Evolutionary conservation across 1,140 invertebrate species (phyloP), one percentile per base, ranked within the genome.

Genomic region (Bombus waltoni): DNA sequence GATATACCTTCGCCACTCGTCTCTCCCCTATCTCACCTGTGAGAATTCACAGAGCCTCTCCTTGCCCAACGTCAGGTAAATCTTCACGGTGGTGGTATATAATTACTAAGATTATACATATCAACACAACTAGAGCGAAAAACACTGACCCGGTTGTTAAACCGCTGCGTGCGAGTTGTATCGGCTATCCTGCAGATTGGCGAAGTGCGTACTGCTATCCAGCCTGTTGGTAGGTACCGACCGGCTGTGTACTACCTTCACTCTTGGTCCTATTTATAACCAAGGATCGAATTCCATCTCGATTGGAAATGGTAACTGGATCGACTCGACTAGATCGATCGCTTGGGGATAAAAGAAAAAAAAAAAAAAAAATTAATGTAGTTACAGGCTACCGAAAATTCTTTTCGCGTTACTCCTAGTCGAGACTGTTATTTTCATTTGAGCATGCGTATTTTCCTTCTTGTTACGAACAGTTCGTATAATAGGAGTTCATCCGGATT

Each of bases 51-150:
- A 25, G 35, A 77, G 18, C 9, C 75, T 59, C 9, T 78, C 35
- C n/a, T 25, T 15, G 35, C 6, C 32, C 38, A 59, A 77, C 44
- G 75, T 42, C 75, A 40, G 59, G 62, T 78, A 78, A 78, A 78
- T 78, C 59, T 66, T 78, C 59, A 25, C n/a, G 38, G 57, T 84
- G 80, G 82, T 83, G 87, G 86, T 93, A 92, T 94, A 92, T 94
- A 94, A 93, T 94, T 92, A 94, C 89, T 83, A 81, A 91, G 93
- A 94, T 93, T 93, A 94, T 93, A 94, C 91, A 94, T 93, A 94
- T 94, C 93, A 92, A 92, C 91, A 90, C 93, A 94, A 94, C 91
- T 94, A 87, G 93, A 93, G 93, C 92, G 93, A 94, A 94, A 93
- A 94, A 93, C 85, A 90, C 87, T 92, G 92, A 92, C 91, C 92